phyloP scores from a whole-genome alignment of 1,140 invertebrate genomes.

The Drosophila ironensis region DNA sequence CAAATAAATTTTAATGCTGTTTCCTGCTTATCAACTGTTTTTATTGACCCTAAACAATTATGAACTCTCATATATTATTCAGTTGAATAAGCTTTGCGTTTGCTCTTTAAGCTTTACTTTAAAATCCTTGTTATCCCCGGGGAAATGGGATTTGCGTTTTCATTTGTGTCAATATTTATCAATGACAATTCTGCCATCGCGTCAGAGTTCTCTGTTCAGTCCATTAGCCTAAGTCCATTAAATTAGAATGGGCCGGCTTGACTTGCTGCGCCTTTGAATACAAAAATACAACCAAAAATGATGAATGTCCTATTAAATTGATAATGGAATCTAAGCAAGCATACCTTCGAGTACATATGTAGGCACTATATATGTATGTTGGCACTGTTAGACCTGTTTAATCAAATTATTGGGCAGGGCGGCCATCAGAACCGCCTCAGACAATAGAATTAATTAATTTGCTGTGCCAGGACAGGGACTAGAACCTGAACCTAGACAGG shows the following conservation, averaged over 20 bases:
- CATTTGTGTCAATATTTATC: neutral
- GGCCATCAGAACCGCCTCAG: slow-evolving; percentile 7
- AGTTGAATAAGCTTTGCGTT: too few relatives aligned
- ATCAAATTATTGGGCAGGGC: slow-evolving; percentile 57
- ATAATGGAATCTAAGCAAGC: slow-evolving; percentile 21
- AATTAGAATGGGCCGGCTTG: slow-evolving; percentile 26
- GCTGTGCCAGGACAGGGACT: slow-evolving; percentile 34
- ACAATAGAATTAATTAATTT: slow-evolving; percentile 78
- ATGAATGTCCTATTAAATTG: slow-evolving; percentile 55
- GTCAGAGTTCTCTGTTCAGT: slow-evolving; percentile 7
- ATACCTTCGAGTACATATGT: neutral
- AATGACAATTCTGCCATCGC: neutral
- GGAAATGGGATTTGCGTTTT: neutral
- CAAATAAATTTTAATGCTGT: too few relatives aligned
- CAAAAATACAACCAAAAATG: slow-evolving; percentile 27
- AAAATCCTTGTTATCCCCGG: neutral
- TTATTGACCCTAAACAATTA: too few relatives aligned
- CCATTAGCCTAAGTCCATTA: slow-evolving; percentile 49
- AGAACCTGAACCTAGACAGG: slow-evolving; percentile 9
- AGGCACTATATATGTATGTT: too few relatives aligned
- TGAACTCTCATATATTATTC: too few relatives aligned
- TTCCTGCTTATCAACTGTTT: too few relatives aligned
- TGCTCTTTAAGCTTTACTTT: too few relatives aligned
- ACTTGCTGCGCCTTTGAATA: neutral
- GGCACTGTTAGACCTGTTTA: slow-evolving; percentile 49